These are phyloP conservation scores for Canis aureus DNA, from an alignment of 2,113 vertebrate species.

Conservation along the genomic window DNA sequence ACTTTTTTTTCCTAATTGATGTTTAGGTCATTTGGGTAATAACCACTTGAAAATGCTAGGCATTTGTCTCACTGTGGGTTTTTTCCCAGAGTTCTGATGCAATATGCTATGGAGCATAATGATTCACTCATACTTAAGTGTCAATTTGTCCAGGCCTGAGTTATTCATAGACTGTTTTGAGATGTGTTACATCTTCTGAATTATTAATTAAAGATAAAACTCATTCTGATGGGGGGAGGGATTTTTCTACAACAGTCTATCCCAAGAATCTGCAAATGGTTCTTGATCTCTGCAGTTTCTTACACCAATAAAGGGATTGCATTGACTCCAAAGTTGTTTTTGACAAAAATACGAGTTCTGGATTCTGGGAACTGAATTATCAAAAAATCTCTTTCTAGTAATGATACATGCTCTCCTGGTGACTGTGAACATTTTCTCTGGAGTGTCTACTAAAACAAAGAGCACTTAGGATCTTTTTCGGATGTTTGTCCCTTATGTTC, in stretches of 20 bases:
- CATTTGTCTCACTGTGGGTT: background rate
- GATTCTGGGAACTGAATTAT: slow-evolving; percentile 25
- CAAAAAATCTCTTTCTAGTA: background rate
- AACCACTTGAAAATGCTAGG: background rate
- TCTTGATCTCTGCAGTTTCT: background rate
- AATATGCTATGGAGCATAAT: slow-evolving; percentile 45
- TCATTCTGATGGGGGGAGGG: background rate
- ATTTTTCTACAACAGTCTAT: slow-evolving; percentile 7
- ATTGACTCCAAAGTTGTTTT: slow-evolving; percentile 16
- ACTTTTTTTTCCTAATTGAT: slow-evolving; percentile 54
- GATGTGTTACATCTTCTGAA: slow-evolving; percentile 50
- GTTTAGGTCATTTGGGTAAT: slow-evolving; percentile 37
- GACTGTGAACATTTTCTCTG: slow-evolving; percentile 25
- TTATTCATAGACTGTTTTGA: slow-evolving; percentile 67
- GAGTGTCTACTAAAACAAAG: background rate
- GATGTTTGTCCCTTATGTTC: slow-evolving; percentile 4
- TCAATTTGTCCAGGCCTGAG: slow-evolving; percentile 30
- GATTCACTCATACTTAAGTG: slow-evolving; percentile 56
- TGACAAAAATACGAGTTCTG: slow-evolving; percentile 17
- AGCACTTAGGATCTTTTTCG: background rate
- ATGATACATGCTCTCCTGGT: background rate
- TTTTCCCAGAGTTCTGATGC: background rate
- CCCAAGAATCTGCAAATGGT: slow-evolving; percentile 8
- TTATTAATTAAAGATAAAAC: slow-evolving; percentile 68
- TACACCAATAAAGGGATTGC: slow-evolving; percentile 9